Base-by-base conservation (phyloP, 2,797 vertebrate genomes). In the Loriculus beryllinus region DNA sequence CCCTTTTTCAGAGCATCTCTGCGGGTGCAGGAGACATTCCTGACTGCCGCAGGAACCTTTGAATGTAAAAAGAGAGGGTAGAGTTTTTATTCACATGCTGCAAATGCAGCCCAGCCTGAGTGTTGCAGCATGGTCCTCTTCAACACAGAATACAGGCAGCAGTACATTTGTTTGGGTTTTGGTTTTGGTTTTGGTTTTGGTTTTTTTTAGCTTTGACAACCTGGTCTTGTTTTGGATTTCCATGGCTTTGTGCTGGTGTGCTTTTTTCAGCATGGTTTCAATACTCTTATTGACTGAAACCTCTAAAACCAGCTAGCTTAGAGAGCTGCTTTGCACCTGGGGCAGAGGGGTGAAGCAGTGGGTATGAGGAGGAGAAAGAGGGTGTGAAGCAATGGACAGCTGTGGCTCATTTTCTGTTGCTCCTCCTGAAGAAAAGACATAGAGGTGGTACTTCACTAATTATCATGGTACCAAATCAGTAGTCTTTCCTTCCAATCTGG, bases 141-240 rank as follows among this genome's bases (percentile, higher is more conserved):
- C 40, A 19, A 21, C 64, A 2, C 23, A 84, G 19, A 62, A 69
- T 47, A 51, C 0, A 6, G 2, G 4, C 33, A 60, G 19, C 29
- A 29, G 2, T 8, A 6, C 4, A 2, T 4, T 2, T 45, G 2
- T 6, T 48, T 26, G 10, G 17, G 11, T 3, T 13, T 3, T n/a
- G n/a, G n/a, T n/a, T n/a, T n/a, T n/a, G n/a, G n/a, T n/a, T n/a
- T n/a, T n/a, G n/a, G n/a, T n/a, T n/a, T n/a, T n/a, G n/a, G n/a
- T n/a, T n/a, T 21, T 11, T 3, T 21, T 22, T 49, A 14, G 0
- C 14, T 82, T 90, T 35, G 26, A 31, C 14, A 35, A 10, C 8
- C 10, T 14, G 20, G 1, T 23, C 60, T 40, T 28, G 7, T 7
- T 33, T 45, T 48, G 18, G n/a, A 35, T 7, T 10, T 37, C 47